These are phyloP conservation scores for Sarcophaga carnaria DNA, from an alignment of 2,888 invertebrate species.

Conservation along the genomic window DNA sequence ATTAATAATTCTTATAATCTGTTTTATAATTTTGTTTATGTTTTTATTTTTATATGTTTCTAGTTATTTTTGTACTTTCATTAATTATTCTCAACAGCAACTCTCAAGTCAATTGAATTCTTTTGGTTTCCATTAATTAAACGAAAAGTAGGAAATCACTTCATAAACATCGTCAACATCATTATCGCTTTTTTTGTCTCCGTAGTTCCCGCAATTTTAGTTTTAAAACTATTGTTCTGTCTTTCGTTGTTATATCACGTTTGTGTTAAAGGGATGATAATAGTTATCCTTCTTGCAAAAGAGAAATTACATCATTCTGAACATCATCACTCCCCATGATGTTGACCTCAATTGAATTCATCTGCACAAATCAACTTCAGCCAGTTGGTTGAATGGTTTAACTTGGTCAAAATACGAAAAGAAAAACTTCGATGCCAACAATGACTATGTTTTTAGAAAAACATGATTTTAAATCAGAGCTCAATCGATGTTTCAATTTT, in stretches of 20 bases:
- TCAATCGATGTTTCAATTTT: conserved; percentile 62
- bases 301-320: conserved; percentile 14
- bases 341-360: conserved; percentile 68
- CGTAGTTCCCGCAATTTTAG: not conserved
- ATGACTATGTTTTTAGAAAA: conserved; percentile 41
- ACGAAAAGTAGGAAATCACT: conserved; percentile 52
- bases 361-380: conserved; percentile 66
- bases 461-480: conserved; percentile 54
- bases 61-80: conserved; percentile 9
- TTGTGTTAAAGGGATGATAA: conserved; percentile 27
- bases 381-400: conserved; percentile 52
- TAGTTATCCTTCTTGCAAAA: conserved; percentile 19
- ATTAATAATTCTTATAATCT: conserved; percentile 47
- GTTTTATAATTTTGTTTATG: not conserved
- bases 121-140: conserved; percentile 57
- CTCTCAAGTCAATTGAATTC: conserved; percentile 43
- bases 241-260: conserved; percentile 36
- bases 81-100: conserved; percentile 57
- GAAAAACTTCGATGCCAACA: conserved; percentile 51
- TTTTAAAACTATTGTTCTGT: conserved; percentile 52
- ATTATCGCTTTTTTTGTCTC: not conserved
- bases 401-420: conserved; percentile 34
- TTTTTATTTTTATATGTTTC: conserved; percentile 8
- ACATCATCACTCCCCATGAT: conserved; percentile 51
- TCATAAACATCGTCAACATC: conserved; percentile 46